A percentile compares a stretch with the other conserved stretches of the same genome.
Evolutionary conservation across 2,797 vertebrate species (phyloP).

Genomic region (Hemitrygon akajei): DNA sequence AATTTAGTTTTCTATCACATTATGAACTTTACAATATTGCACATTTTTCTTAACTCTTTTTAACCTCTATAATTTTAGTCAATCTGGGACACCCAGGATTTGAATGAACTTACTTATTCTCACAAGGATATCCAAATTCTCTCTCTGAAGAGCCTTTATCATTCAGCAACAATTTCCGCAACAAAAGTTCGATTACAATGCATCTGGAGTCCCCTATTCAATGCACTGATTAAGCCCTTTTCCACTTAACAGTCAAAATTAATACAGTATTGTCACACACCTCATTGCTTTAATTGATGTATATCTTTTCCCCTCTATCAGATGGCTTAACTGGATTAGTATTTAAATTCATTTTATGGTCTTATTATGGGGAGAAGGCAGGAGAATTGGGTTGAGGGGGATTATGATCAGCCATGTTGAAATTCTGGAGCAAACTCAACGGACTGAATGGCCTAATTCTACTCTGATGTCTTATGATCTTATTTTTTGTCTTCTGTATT

Average conservation of each 20-base stretch:
- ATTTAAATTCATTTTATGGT: neutral
- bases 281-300: neutral
- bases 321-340: neutral
- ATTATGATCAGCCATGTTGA: too few relatives aligned
- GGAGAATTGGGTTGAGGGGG: too few relatives aligned
- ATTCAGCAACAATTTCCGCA: neutral
- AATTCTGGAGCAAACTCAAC: too few relatives aligned
- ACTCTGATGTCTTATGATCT: too few relatives aligned
- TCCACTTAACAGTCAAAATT: neutral
- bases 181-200: neutral
- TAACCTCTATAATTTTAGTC: neutral
- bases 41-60: neutral
- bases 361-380: too few relatives aligned
- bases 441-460: too few relatives aligned
- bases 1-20: neutral
- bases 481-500: neutral
- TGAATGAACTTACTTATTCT: neutral
- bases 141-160: neutral
- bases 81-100: neutral
- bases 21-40: neutral
- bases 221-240: neutral
- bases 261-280: neutral
- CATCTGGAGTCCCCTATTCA: neutral
- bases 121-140: neutral
- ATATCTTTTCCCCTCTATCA: neutral